These are phyloP conservation scores for Gnathonemus echidnorhynchus DNA, from an alignment of 2,113 vertebrate genomes.

Conservation along the genomic window DNA sequence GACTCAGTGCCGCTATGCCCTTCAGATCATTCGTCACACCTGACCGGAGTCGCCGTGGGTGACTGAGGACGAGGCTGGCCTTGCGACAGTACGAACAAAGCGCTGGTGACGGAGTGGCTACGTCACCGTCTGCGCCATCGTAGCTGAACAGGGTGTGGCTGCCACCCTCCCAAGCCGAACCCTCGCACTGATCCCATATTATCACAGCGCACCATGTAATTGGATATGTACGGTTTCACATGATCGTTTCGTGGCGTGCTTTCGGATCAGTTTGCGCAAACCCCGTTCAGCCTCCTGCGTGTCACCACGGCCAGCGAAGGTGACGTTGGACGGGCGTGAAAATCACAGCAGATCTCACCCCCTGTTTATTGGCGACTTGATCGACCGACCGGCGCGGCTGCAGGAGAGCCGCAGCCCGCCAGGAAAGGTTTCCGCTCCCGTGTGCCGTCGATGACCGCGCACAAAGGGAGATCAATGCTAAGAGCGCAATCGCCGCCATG, in stretches of 20 bases:
- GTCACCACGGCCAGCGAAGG: neutral
- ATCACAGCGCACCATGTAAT: neutral
- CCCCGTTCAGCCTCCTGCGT: neutral
- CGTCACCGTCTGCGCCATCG: neutral
- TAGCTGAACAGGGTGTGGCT: neutral
- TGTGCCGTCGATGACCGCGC: neutral
- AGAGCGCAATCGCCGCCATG: neutral
- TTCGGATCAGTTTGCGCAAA: neutral
- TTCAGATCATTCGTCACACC: constrained; percentile 15
- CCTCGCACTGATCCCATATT: neutral
- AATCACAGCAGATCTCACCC: neutral
- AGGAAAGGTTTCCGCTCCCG: neutral
- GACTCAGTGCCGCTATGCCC: neutral
- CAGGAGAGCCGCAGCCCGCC: neutral
- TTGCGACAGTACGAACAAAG: neutral
- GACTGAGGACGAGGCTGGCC: neutral
- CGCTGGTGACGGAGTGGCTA: too few species aligned
- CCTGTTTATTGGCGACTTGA: neutral
- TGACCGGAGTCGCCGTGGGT: neutral
- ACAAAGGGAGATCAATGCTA: neutral
- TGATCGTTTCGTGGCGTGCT: neutral
- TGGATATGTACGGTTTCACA: neutral
- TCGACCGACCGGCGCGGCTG: neutral
- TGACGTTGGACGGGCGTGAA: neutral
- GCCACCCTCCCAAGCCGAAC: neutral